phyloP scores from a whole-genome alignment of 2,113 vertebrate genomes.

The Lagopus muta region DNA sequence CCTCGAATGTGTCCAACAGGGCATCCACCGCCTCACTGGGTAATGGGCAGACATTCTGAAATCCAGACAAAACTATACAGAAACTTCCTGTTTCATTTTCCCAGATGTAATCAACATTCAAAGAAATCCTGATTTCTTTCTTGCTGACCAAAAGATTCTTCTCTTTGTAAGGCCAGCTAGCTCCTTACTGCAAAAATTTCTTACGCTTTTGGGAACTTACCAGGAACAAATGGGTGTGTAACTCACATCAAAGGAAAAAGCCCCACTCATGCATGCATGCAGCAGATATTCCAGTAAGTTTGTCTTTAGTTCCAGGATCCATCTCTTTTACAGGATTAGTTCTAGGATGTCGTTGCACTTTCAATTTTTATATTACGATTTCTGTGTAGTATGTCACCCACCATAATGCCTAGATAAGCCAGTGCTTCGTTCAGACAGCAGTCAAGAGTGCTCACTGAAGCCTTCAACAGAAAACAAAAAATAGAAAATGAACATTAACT shows the following conservation, averaged over 20 bases:
- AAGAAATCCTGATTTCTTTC: neutral
- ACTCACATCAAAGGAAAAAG: neutral
- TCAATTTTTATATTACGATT: slow-evolving; percentile 4
- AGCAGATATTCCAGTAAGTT: neutral
- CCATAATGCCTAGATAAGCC: neutral
- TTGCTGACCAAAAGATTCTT: neutral
- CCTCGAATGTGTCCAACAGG: no score
- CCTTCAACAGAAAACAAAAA: neutral
- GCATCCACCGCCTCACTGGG: no score
- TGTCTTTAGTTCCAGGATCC: slow-evolving; percentile 2
- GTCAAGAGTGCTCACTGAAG: slow-evolving; percentile 1
- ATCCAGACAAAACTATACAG: neutral
- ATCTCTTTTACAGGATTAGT: slow-evolving; percentile 47
- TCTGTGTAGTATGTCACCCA: neutral
- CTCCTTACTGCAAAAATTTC: neutral
- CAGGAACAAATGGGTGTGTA: neutral
- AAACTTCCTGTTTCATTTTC: neutral
- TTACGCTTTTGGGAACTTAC: neutral
- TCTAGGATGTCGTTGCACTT: neutral
- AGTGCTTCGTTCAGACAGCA: slow-evolving; percentile 52
- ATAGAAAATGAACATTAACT: neutral
- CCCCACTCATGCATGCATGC: neutral
- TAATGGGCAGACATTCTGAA: neutral
- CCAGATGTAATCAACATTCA: neutral
- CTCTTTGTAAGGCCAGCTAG: neutral